Percentiles rank a stretch among this genome's conserved stretches.
Conservation (phyloP, 2,797 vertebrate genomes). For the Squalus acanthias region DNA sequence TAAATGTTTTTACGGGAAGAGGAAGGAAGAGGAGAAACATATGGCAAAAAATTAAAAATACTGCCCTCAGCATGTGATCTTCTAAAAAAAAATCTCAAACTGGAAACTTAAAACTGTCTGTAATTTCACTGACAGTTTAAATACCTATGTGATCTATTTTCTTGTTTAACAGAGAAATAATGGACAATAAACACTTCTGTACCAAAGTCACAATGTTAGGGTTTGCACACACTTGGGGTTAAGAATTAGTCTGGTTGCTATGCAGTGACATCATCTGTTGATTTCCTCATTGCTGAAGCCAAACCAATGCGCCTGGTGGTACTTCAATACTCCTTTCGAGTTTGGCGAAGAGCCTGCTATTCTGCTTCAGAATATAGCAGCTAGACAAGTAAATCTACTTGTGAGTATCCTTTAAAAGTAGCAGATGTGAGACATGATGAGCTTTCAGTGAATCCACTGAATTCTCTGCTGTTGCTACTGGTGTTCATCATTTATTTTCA, state of each 20-base stretch:
- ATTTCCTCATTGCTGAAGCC: not conserved
- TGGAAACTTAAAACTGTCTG: not conserved
- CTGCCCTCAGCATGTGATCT: not conserved
- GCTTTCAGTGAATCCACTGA: not conserved
- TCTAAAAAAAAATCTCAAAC: not conserved
- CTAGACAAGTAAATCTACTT: not conserved
- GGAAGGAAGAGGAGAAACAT: not conserved
- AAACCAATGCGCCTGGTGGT: not conserved
- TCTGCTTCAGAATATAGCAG: not conserved
- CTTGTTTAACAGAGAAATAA: not conserved
- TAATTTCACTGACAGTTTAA: not conserved
- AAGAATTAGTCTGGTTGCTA: not conserved
- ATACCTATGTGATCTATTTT: not conserved
- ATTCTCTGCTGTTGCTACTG: not conserved
- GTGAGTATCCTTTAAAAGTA: not conserved
- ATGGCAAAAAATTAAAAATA: not conserved
- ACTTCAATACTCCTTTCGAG: not conserved
- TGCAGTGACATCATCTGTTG: not conserved
- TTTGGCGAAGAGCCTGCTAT: not conserved
- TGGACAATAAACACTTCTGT: not conserved
- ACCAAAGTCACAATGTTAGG: too few species aligned
- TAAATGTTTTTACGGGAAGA: not conserved
- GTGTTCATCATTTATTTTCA: not conserved
- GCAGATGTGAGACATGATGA: not conserved
- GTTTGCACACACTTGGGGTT: not conserved